A percentile compares a stretch with the other conserved stretches of the same genome.
These are phyloP conservation scores for Cyrtonyx montezumae DNA, from an alignment of 2,113 vertebrate species.

Conservation along the genomic window DNA sequence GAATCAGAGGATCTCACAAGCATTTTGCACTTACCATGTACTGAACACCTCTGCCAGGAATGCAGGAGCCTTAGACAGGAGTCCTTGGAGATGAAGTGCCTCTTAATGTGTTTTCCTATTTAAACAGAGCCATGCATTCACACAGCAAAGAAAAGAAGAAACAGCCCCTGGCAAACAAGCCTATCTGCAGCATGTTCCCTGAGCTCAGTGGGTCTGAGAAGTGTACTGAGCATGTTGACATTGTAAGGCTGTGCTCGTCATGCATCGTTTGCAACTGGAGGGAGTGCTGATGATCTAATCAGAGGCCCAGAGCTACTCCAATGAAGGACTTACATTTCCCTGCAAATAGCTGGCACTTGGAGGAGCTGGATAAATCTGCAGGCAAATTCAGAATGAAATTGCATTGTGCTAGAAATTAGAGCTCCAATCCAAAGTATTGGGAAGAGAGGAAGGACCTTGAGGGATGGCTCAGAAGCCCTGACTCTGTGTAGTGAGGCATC, in stretches of 20 bases:
- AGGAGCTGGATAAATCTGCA: background rate
- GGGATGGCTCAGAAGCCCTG: background rate
- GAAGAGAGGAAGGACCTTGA: background rate
- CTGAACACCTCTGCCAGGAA: conserved; percentile 22
- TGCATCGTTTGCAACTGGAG: background rate
- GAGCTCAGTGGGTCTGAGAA: background rate
- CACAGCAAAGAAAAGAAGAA: background rate
- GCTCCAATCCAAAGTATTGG: background rate
- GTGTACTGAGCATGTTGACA: background rate
- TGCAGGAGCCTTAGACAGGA: conserved; percentile 13
- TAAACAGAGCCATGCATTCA: background rate
- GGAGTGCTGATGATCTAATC: background rate
- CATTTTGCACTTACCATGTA: background rate
- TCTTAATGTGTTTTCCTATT: conserved; percentile 57
- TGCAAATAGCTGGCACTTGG: background rate
- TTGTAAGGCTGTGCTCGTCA: rapidly evolving
- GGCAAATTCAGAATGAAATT: conserved; percentile 4
- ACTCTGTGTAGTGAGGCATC: background rate
- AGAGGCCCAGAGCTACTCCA: background rate
- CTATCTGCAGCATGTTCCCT: background rate
- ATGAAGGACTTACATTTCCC: rapidly evolving
- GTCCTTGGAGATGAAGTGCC: conserved; percentile 47
- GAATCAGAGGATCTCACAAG: background rate
- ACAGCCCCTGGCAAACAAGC: conserved; percentile 7
- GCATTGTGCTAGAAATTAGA: background rate